A percentile compares a stretch with the other conserved stretches of the same genome.
These are phyloP conservation scores for Trachelus stipa DNA, from an alignment of 2,888 invertebrate genomes.

Conservation along the genomic window DNA sequence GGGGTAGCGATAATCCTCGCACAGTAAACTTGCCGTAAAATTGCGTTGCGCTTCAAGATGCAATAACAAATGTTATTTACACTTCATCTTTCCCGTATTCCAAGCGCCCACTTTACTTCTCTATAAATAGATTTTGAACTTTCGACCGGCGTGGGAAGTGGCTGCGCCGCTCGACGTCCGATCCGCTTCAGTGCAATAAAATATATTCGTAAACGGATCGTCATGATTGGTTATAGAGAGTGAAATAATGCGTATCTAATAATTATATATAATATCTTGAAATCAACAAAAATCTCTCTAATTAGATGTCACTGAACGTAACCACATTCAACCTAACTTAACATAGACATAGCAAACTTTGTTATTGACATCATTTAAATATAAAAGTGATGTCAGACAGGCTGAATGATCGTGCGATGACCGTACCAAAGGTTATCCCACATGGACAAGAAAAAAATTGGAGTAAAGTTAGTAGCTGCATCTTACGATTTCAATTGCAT, in stretches of 20 bases:
- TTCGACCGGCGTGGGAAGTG: conserved; percentile 19
- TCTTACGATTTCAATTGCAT: neutral
- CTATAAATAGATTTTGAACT: conserved; percentile 6
- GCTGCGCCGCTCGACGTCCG: neutral
- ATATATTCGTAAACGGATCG: neutral
- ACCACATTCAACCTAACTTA: neutral
- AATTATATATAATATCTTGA: neutral
- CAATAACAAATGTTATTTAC: neutral
- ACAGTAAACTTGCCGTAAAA: neutral
- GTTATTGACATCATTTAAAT: neutral
- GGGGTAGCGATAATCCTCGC: neutral
- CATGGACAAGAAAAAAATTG: neutral
- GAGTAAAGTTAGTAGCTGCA: neutral
- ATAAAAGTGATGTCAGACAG: neutral
- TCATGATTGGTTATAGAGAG: neutral
- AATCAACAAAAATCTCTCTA: neutral
- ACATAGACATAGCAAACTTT: neutral
- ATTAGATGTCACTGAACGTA: neutral
- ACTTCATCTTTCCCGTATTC: neutral
- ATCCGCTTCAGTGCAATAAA: neutral
- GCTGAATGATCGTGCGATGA: neutral
- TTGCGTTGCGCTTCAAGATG: neutral
- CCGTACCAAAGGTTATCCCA: neutral
- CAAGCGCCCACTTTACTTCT: neutral
- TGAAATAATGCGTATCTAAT: neutral